Evolutionary conservation across 2,888 invertebrate species (phyloP).

Genomic region (Synergus gifuensis): DNA sequence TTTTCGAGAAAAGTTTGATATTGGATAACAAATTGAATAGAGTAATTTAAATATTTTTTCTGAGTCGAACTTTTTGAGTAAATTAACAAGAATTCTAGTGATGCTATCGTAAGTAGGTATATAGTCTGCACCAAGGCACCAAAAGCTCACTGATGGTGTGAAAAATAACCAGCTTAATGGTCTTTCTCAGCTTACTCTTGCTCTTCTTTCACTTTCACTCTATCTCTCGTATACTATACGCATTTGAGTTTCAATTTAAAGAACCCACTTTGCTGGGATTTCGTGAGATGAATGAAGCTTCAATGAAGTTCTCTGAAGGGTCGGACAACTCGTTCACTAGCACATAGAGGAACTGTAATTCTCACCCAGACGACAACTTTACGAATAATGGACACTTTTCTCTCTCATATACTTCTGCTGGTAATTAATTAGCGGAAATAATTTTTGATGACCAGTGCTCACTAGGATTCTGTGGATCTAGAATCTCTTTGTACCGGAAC

Average conservation of each 20-base stretch:
- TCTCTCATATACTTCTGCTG: background rate
- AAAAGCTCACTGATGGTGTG: background rate
- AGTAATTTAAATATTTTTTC: background rate
- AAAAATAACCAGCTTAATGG: slow-evolving; percentile 1
- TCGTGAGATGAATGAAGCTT: background rate
- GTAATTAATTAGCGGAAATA: background rate
- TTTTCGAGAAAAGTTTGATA: no score
- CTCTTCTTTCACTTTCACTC: slow-evolving; percentile 1
- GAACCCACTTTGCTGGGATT: background rate
- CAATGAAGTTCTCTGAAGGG: background rate
- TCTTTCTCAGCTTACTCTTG: background rate
- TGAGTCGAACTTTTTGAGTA: background rate
- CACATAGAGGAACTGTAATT: background rate
- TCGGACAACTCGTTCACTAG: background rate
- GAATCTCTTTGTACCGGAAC: no score
- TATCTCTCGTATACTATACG: background rate
- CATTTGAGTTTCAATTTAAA: slow-evolving; percentile 3
- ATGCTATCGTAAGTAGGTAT: background rate
- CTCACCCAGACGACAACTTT: background rate
- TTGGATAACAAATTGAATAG: background rate
- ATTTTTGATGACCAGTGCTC: no score
- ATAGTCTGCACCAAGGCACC: background rate
- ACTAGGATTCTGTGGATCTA: no score
- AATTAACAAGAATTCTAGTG: background rate
- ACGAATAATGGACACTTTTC: background rate